Percentiles rank a stretch among this genome's conserved stretches.
phyloP scores from a whole-genome alignment of 2,113 vertebrate genomes.

The Plestiodon gilberti region DNA sequence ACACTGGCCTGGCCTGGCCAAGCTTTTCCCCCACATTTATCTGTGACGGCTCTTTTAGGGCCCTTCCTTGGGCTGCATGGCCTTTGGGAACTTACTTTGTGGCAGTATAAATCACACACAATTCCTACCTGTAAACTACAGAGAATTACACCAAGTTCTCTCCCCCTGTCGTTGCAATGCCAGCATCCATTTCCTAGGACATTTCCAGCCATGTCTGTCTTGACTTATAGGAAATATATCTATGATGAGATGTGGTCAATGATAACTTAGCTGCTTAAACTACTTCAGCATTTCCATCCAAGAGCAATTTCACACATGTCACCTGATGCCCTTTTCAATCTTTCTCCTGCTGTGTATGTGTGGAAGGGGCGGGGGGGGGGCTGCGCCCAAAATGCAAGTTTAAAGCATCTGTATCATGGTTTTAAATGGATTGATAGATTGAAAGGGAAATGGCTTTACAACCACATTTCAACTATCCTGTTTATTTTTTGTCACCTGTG shows the following conservation, averaged over 20 bases:
- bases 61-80: neutral
- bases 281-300: accelerated
- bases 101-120: neutral
- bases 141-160: neutral
- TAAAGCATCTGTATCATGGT: neutral
- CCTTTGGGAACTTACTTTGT: accelerated
- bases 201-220: neutral
- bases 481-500: neutral
- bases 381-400: neutral
- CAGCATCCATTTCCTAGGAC: neutral
- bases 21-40: neutral
- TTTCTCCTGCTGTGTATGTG: neutral
- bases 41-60: neutral
- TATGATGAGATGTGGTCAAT: neutral
- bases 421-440: neutral
- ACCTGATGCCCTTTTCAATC: neutral
- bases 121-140: neutral
- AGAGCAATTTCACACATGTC: neutral
- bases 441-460: neutral
- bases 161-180: neutral
- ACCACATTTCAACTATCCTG: too few species aligned
- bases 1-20: neutral
- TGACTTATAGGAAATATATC: neutral
- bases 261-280: neutral
- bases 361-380: neutral